Base-by-base conservation (phyloP, 2,888 invertebrate genomes). In the Hylaea fasciaria region DNA sequence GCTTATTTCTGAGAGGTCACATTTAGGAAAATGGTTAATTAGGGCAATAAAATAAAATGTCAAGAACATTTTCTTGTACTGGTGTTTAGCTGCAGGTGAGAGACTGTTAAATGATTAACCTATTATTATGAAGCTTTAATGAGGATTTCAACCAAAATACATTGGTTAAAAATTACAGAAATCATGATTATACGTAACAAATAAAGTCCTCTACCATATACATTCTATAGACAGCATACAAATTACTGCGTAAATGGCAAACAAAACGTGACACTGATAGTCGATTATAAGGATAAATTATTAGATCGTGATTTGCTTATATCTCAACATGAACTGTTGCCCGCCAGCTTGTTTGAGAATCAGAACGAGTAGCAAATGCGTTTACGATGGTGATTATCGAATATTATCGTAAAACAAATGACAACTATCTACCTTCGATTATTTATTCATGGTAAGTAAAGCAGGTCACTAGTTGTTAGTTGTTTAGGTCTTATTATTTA, bases 201-300 rank as follows among this genome's bases (percentile, higher is more conserved):
- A 12, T 32, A 32, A 9, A 32, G 9, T 9, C n/a, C n/a, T n/a
- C n/a, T 32, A 32, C 9, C 32, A 22, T 32, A 32, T 44, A 28
- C 22, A 44, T 44, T 44, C 22, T 22, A 32, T 9, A 17, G 9
- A 43, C 11, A 28, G 12, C 0, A 10, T 0, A 1, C n/a, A 62
- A 62, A 58, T 47, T 59, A 54, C 53, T 32, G 7, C 32, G 48
- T 54, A 64, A 52, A 51, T 51, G 51, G 54, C 52, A 59, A 68
- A 66, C 64, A 68, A 68, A 68, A 57, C 64, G 58, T 64, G 69
- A 60, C 65, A 50, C 53, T 57, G 57, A 64, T 57, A 62, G 69
- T 66, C 62, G 50, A 62, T 66, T 67, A 66, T 69, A 64, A 67
- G 65, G 65, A 72, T 64, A 67, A 69, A 72, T 69, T 64, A 68